Base-by-base conservation (phyloP, 2,888 invertebrate genomes). In the Lasioglossum marginatum region DNA sequence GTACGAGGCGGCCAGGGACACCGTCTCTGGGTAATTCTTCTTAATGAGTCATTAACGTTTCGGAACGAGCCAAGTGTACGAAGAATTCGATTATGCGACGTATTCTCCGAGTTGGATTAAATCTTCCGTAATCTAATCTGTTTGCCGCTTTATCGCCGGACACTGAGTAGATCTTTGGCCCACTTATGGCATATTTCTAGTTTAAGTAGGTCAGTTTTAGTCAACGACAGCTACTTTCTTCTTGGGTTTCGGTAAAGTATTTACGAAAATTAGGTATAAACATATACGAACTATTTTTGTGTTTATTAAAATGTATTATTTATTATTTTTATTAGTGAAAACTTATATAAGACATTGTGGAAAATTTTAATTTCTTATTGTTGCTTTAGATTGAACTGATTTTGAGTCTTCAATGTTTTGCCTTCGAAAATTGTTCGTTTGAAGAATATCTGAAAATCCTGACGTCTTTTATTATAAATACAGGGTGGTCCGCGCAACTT, bases 31-130 rank as follows among this genome's bases (percentile, higher is more conserved):
- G 31, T 31, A 63, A 63, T 63, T 63, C 60, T 63, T 63, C 43
- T 43, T 71, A 40, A 43, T 43, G 71, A 43, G 27, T 71, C 71
- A 43, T 71, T 71, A 43, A 71, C 43, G 40, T 71, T 43, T 3
- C 68, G 37, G 27, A 71, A n/a, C 40, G 43, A 43, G 43, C 12
- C 23, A 27, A 43, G 43, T 27, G 40, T 37, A 70, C 37, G 37
- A 23, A 68, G 68, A 68, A 68, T 68, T 34, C 68, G 68, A 68
- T 34, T 34, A 68, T 6, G 37, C 68, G 37, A 68, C 60, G 31
- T 63, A 63, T 63, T 63, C 60, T 14, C 60, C 16, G 31, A 16
- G 27, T 31, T 27, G 31, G 14, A 63, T 63, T 63, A 63, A 63
- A 63, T 63, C 60, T 63, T 63, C 60, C 31, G 6, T 31, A 63